phyloP scores from a whole-genome alignment of 2,888 invertebrate genomes.

The Macaria notata region DNA sequence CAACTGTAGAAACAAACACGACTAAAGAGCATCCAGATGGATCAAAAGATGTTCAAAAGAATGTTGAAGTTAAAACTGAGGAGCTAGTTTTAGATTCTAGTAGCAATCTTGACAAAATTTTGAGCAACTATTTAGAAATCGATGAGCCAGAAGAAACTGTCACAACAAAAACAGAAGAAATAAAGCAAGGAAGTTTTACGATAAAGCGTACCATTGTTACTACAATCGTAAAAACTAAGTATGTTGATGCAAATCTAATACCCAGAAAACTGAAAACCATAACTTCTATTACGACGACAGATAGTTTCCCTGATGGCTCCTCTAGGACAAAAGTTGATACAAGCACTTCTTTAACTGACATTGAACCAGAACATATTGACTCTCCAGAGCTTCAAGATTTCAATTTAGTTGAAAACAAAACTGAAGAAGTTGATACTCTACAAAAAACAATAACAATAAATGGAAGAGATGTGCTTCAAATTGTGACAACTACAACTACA shows the following conservation, averaged over 20 bases:
- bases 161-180: conserved; percentile 60
- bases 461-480: conserved; percentile 61
- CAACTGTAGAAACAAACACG: conserved; percentile 69
- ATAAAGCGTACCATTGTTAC: conserved; percentile 65
- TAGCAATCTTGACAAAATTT: conserved; percentile 60
- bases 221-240: conserved; percentile 59
- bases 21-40: conserved; percentile 75
- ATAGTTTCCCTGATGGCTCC: conserved; percentile 74
- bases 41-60: conserved; percentile 64
- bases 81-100: conserved; percentile 56
- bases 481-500: conserved; percentile 63
- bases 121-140: conserved; percentile 46
- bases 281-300: conserved; percentile 63
- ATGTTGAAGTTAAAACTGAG: conserved; percentile 71
- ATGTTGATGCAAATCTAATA: conserved; percentile 53
- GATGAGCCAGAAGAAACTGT: conserved; percentile 65
- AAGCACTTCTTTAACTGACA: conserved; percentile 62
- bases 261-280: conserved; percentile 66
- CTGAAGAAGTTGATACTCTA: conserved; percentile 54
- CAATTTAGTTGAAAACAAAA: conserved; percentile 55
- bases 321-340: conserved; percentile 66
- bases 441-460: conserved; percentile 56
- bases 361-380: conserved; percentile 50
- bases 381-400: conserved; percentile 57
- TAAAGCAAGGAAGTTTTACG: conserved; percentile 48